Evolutionary conservation across 2,888 invertebrate genomes (phyloP), one percentile per base, ranked within the genome.

Genomic region (Pterobdella sp.): DNA sequence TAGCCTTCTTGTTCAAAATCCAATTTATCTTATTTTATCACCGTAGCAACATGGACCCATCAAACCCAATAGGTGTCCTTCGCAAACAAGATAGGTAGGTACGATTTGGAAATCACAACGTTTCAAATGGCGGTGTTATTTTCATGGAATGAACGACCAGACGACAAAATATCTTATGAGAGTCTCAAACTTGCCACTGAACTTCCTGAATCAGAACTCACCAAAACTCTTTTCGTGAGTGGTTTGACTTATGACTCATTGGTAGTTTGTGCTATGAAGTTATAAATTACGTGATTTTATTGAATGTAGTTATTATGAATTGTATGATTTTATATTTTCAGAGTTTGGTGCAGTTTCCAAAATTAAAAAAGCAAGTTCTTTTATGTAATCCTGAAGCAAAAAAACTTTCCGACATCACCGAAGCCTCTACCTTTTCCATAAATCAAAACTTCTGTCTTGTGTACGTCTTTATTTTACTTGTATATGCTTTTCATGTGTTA

Each of bases 91-190:
- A 89, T 92, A 72, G 97, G 84, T 2, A 89, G 92, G 79, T 98
- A 92, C 85, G 98, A 98, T 85, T 87, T 98, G 79, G 98, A 98
- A 83, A 96, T 99, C 4, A 98, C 97, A 22, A 97, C 98, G 35
- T 97, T 97, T 85, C 98, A 99, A 89, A 96, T 98, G 96, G 95
- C 96, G 56, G 96, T 98, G 26, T 86, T 98, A 64, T 97, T 96
- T 86, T 94, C 95, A 26, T 99, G 96, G 96, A 98, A 98, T 87
- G 94, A 96, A 83, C 88, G 75, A 77, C 93, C 93, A 0, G 77
- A 89, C 79, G 95, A 96, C 80, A 91, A 89, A 84, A 90, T 98
- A 76, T 90, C 92, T n/a, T 94, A 95, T 81, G 98, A 98, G 85
- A 95, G 95, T 86, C 87, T 99, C 74, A 88, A 93, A 80, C 86